Evolutionary conservation across 2,888 invertebrate species (phyloP).

Genomic region (Abrostola tripartita): DNA sequence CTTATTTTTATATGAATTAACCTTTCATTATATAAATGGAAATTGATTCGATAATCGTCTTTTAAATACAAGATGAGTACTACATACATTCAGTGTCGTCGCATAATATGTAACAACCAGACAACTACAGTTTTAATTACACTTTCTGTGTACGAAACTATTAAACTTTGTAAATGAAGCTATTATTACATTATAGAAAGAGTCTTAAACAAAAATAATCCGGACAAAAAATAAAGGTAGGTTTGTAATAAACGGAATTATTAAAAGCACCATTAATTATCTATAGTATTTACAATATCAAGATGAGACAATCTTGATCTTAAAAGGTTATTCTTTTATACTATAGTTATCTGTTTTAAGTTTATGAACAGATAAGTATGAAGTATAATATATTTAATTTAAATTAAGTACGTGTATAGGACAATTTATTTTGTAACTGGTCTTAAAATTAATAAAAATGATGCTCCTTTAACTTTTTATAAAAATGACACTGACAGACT

Average conservation of each 20-base stretch:
- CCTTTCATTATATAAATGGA: too few species aligned
- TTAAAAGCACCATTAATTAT: constrained; percentile 1
- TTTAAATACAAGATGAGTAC: too few species aligned
- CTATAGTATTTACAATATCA: constrained; percentile 1
- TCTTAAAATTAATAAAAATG: neutral
- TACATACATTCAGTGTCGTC: neutral
- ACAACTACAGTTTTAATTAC: too few species aligned
- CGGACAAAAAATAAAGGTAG: neutral
- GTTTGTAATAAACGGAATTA: neutral
- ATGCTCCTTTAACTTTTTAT: neutral
- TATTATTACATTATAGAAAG: neutral
- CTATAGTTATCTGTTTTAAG: constrained; percentile 1
- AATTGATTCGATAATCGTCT: too few species aligned
- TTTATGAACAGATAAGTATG: constrained; percentile 1
- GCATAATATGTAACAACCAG: too few species aligned
- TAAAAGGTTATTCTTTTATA: constrained; percentile 3
- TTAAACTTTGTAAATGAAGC: too few species aligned
- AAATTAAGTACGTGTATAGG: neutral
- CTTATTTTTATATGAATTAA: too few species aligned
- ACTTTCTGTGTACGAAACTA: too few species aligned
- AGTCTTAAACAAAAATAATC: neutral
- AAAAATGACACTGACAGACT: neutral
- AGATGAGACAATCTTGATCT: constrained; percentile 6
- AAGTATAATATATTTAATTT: constrained; percentile 2
- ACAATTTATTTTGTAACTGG: neutral